phyloP scores from a whole-genome alignment of 2,113 vertebrate genomes.

The Leiothrix lutea region DNA sequence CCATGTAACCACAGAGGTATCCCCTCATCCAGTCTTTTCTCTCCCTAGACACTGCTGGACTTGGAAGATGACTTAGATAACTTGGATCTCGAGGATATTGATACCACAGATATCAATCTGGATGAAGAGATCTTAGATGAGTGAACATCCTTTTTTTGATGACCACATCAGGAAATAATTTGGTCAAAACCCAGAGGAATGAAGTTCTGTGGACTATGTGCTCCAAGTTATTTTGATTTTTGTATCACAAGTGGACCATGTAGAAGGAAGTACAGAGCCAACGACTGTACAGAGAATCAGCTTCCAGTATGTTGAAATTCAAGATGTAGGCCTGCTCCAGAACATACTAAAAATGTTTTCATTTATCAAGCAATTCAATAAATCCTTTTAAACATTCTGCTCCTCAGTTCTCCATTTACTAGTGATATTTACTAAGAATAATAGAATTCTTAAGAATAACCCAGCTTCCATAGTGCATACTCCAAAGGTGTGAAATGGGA shows the following conservation, averaged over 20 bases:
- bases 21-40: not conserved
- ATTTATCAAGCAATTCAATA: not conserved
- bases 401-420: not conserved
- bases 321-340: not conserved
- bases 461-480: not conserved
- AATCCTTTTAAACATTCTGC: not conserved
- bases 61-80: constrained; percentile 95
- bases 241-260: constrained; percentile 14
- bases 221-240: constrained; percentile 33
- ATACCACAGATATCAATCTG: constrained; percentile 94
- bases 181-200: not conserved
- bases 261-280: not conserved
- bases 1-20: rapidly evolving
- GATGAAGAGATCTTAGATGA: constrained; percentile 94
- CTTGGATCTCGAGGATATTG: constrained; percentile 95
- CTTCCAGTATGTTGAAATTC: not conserved
- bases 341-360: not conserved
- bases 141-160: constrained; percentile 52
- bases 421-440: not conserved
- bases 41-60: constrained; percentile 83
- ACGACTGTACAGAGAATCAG: not conserved
- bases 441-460: not conserved
- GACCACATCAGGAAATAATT: constrained; percentile 27
- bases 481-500: not conserved
- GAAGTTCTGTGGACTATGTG: not conserved